These are phyloP conservation scores for Emydocephalus ijimae DNA, from an alignment of 2,113 vertebrate species.

Conservation along the genomic window DNA sequence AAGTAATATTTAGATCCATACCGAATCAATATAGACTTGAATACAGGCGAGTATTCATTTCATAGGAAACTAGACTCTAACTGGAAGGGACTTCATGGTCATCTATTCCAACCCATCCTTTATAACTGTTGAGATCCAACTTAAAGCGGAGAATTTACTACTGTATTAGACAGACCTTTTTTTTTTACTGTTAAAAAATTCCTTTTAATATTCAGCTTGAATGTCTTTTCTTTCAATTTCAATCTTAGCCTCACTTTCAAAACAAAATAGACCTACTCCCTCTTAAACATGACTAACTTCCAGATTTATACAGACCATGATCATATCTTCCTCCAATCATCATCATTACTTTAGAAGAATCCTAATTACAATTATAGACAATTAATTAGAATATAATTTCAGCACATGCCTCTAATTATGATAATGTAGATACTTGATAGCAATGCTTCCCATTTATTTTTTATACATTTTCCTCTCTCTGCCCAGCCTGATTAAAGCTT, in stretches of 20 bases:
- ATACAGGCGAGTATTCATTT: background rate
- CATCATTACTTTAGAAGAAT: background rate
- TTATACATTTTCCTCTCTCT: background rate
- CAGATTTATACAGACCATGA: background rate
- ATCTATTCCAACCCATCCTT: background rate
- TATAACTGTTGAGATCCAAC: background rate
- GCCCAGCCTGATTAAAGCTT: background rate
- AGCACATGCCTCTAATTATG: background rate
- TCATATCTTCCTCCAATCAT: background rate
- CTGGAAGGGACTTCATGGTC: background rate
- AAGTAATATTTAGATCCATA: background rate
- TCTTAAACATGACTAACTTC: background rate
- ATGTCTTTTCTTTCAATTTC: background rate
- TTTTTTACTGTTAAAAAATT: background rate
- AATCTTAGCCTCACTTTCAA: background rate
- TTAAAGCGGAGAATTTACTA: background rate
- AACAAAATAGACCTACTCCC: background rate
- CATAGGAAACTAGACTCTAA: background rate
- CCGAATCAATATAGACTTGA: background rate
- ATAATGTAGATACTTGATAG: background rate
- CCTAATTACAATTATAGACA: background rate
- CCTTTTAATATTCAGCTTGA: background rate
- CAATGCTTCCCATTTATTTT: background rate
- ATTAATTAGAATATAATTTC: background rate
- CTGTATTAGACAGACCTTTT: background rate